Percentiles rank a stretch among this genome's conserved stretches.
Evolutionary conservation across 2,888 invertebrate species (phyloP).

Genomic region (Willowsia nigromaculata): DNA sequence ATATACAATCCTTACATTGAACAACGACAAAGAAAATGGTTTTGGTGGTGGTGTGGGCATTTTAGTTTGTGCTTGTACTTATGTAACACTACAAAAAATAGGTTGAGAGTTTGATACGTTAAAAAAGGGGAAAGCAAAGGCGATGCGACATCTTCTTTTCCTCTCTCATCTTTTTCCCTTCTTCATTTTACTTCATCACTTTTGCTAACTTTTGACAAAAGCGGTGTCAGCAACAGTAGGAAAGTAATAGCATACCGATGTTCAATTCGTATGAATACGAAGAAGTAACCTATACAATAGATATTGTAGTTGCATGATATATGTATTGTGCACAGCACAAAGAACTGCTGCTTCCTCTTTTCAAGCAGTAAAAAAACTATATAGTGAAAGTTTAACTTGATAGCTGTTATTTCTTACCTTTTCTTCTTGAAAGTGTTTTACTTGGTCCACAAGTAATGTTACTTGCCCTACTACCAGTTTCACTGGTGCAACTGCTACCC

Average conservation of each 20-base stretch:
- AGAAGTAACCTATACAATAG: neutral
- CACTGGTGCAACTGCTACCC: neutral
- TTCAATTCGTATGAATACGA: neutral
- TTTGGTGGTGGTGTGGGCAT: neutral
- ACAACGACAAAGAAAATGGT: neutral
- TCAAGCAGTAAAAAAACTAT: conserved; percentile 31
- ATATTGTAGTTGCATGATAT: neutral
- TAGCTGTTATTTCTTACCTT: conserved; percentile 27
- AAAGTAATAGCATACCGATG: neutral
- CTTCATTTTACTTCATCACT: neutral
- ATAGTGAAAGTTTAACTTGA: conserved; percentile 46
- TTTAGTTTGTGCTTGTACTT: neutral
- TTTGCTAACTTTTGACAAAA: conserved; percentile 62
- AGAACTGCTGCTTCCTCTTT: conserved; percentile 49
- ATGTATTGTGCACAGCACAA: conserved; percentile 30
- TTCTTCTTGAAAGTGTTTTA: neutral
- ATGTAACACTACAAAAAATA: neutral
- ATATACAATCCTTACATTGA: neutral
- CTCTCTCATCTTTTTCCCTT: neutral
- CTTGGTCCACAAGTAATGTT: neutral
- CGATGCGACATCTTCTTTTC: conserved; percentile 24
- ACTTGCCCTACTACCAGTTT: neutral
- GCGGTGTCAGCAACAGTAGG: conserved; percentile 56
- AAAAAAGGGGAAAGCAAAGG: neutral
- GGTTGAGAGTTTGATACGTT: neutral